Base-by-base conservation (phyloP, 2,113 vertebrate species). In the Tor tambroides region DNA sequence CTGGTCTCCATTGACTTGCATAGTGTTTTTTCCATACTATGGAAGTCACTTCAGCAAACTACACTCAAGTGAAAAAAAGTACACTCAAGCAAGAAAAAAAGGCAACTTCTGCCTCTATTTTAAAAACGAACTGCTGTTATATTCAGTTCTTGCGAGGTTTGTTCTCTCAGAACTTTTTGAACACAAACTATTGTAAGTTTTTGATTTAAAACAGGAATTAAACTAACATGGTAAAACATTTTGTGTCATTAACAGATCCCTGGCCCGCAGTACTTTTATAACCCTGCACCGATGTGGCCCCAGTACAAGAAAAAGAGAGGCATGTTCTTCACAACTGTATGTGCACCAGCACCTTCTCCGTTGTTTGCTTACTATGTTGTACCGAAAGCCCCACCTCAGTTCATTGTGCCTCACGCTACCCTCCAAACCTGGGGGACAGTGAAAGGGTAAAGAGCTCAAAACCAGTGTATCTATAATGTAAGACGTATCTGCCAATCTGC, bases 321-420 rank as follows among this genome's bases (percentile, higher is more conserved):
- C 0, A 78, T 95, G 77, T 92, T 94, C 86, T 86, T 95, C 54
- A 94, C 92, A 11, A 72, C 94, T 0, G 88, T 95, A 78, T 94
- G 91, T 3, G 83, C 91, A 0, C 91, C 92, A 0, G 88, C 92
- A 0, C 92, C 91, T 3, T 85, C 92, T 0, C 86, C 92, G 3
- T 89, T 95, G 9, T 89, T 94, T 17, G 90, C 93, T 83, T 95
- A 94, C 91, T 95, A 94, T 86, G 81, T 95, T 54, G 32, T 94
- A 65, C 93, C 93, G 1, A 94, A 93, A 75, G 87, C 88, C 0
- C 43, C 92, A 14, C 94, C 94, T 0, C 95, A 94, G 87, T 96
- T 95, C 91, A 93, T 95, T 65, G 12, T 96, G 67, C 94, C 95
- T 51, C 93, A 94, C 30, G 93, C 94, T 83, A 21, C 91, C 51